phyloP scores from a whole-genome alignment of 2,113 vertebrate species.

The Aptenodytes patagonicus region DNA sequence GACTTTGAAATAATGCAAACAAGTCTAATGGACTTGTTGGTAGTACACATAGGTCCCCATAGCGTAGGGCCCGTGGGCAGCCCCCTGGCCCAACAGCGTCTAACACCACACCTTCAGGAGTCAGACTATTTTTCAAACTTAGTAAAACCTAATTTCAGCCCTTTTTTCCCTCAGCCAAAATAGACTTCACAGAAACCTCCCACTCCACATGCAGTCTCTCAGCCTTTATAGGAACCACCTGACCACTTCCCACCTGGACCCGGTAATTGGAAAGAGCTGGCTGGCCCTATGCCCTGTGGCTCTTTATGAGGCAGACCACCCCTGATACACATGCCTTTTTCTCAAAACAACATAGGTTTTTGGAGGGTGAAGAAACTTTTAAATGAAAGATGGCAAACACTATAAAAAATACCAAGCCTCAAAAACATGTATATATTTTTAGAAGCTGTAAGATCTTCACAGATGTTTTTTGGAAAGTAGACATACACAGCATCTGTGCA shows the following conservation, averaged over 20 bases:
- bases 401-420: not conserved
- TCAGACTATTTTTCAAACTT: not conserved
- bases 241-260: slow-evolving; percentile 31
- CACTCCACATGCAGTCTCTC: not conserved
- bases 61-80: not conserved
- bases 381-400: not conserved
- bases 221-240: not conserved
- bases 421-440: not conserved
- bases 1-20: not conserved
- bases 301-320: slow-evolving; percentile 33
- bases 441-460: not conserved
- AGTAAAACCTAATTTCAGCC: not conserved
- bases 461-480: not conserved
- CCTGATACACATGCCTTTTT: not conserved
- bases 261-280: slow-evolving; percentile 12
- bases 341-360: not conserved
- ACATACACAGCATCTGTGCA: not conserved
- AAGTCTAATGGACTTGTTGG: not conserved
- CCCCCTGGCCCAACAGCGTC: not conserved
- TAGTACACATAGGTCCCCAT: not conserved
- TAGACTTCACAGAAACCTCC: not conserved
- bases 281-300: not conserved
- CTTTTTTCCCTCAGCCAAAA: not conserved
- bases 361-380: not conserved
- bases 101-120: not conserved